Conservation (phyloP, 2,888 invertebrate genomes). For the Cantharis rustica region DNA sequence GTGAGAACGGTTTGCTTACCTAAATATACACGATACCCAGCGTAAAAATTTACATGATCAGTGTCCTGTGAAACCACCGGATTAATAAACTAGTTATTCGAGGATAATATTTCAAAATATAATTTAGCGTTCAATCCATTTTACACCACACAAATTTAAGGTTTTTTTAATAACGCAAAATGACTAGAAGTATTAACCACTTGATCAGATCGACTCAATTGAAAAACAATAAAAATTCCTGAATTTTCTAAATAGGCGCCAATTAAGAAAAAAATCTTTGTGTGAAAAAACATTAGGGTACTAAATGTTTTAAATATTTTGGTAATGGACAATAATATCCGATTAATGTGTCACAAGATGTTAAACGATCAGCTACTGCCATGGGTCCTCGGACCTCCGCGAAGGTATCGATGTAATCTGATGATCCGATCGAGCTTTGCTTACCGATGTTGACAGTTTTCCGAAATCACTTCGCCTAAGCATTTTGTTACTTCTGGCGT, state of each 20-base stretch:
- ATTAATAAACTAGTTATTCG: slow-evolving; percentile 18
- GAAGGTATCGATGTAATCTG: slow-evolving; percentile 36
- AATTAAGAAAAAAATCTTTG: slow-evolving; percentile 2
- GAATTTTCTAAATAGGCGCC: not conserved
- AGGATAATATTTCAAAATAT: slow-evolving; percentile 27
- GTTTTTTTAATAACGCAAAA: not conserved
- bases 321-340: slow-evolving; percentile 23
- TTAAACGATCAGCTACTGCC: slow-evolving; percentile 25
- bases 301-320: slow-evolving; percentile 13
- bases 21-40: slow-evolving; percentile 9
- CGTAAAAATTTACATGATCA: slow-evolving; percentile 24
- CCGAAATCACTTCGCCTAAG: slow-evolving; percentile 22
- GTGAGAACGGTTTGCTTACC: slow-evolving; percentile 26
- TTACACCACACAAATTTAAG: slow-evolving; percentile 9
- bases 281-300: not conserved
- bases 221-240: not conserved
- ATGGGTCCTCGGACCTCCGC: slow-evolving; percentile 33
- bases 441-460: slow-evolving; percentile 22
- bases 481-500: slow-evolving; percentile 24
- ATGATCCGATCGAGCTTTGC: slow-evolving; percentile 34
- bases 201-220: not conserved
- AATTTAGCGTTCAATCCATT: slow-evolving; percentile 20
- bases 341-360: slow-evolving; percentile 28
- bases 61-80: slow-evolving; percentile 20
- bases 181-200: not conserved